Conservation (phyloP, 2,888 invertebrate genomes). For the Sisyra terminalis region DNA sequence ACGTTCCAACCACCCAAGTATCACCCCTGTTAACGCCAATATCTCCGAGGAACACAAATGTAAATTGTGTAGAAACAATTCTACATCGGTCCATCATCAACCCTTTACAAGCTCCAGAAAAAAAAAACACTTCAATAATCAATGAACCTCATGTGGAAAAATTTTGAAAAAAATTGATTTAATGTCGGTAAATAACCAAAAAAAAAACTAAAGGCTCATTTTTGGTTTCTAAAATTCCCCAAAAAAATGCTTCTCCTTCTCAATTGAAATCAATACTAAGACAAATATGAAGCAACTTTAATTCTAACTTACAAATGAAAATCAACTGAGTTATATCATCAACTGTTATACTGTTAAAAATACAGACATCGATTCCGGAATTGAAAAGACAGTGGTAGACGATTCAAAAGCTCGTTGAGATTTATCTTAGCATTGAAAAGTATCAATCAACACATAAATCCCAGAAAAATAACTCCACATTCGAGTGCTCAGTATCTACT, state of each 20-base stretch:
- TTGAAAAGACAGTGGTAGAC: constrained; percentile 59
- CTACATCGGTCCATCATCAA: constrained; percentile 8
- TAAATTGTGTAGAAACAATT: constrained; percentile 22
- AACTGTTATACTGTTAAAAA: constrained; percentile 29
- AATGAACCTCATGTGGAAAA: constrained; percentile 4
- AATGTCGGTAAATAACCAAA: not conserved
- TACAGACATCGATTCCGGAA: constrained; percentile 50
- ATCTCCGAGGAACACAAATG: constrained; percentile 24
- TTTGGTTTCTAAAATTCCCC: constrained; percentile 25
- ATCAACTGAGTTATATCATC: constrained; percentile 33
- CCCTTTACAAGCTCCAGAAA: constrained; percentile 8
- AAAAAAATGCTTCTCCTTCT: constrained; percentile 15
- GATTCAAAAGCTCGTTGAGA: constrained; percentile 35
- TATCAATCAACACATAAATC: constrained; percentile 34
- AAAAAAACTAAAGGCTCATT: constrained; percentile 17
- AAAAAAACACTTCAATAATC: not conserved
- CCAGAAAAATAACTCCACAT: constrained; percentile 45
- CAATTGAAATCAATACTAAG: constrained; percentile 9
- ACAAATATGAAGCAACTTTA: constrained; percentile 24
- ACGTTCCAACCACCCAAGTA: constrained; percentile 29
- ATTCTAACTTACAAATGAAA: constrained; percentile 36
- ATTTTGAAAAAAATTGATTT: not conserved
- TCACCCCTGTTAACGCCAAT: constrained; percentile 33
- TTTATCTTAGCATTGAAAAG: constrained; percentile 22
- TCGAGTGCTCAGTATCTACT: constrained; percentile 54